These are phyloP conservation scores for Hippopotamyrus pictus DNA, from an alignment of 2,797 vertebrate genomes.

Conservation along the genomic window DNA sequence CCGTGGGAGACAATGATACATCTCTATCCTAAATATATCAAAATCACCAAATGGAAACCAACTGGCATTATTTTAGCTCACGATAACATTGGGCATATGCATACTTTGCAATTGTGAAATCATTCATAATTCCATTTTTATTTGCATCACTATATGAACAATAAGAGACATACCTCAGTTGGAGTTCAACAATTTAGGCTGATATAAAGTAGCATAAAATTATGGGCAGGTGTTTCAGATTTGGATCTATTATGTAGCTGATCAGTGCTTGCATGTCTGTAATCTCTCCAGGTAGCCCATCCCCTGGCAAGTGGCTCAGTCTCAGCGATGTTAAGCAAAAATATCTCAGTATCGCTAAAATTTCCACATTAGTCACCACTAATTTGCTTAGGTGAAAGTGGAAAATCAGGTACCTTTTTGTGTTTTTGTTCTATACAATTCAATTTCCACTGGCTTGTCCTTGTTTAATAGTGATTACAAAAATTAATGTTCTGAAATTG, in stretches of 20 bases:
- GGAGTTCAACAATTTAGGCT: neutral
- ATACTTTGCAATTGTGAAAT: neutral
- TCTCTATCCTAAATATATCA: neutral
- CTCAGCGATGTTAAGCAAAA: neutral
- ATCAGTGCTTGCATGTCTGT: neutral
- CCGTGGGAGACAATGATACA: neutral
- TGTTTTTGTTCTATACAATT: neutral
- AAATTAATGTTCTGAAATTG: neutral
- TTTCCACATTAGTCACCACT: neutral
- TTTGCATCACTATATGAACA: neutral
- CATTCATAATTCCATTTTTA: neutral
- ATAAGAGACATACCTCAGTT: neutral
- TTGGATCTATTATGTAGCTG: neutral
- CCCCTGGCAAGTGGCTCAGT: neutral
- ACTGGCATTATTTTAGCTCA: neutral
- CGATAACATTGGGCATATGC: neutral
- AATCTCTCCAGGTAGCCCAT: neutral
- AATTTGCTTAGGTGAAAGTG: neutral
- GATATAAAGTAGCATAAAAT: neutral
- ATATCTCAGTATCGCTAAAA: neutral
- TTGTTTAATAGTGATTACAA: neutral
- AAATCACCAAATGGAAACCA: neutral
- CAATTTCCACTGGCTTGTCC: neutral
- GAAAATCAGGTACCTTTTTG: neutral
- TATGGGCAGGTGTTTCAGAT: neutral